A percentile compares a stretch with the other conserved stretches of the same genome.
These are phyloP conservation scores for Cryptotermes secundus DNA, from an alignment of 1,140 invertebrate genomes.

Conservation along the genomic window DNA sequence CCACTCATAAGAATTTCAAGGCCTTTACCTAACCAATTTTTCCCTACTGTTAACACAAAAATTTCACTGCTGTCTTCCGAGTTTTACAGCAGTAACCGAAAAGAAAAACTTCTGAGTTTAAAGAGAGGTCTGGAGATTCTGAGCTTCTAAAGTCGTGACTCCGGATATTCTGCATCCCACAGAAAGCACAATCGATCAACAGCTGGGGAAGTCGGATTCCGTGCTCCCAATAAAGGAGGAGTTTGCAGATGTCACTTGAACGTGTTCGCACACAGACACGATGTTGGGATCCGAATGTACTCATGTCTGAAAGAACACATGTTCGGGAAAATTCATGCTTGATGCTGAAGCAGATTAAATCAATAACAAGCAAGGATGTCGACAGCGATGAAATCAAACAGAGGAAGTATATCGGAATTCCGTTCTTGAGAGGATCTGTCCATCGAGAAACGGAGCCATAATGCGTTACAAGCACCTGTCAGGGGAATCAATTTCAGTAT, in stretches of 20 bases:
- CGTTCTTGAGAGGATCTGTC: too few species aligned
- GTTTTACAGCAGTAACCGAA: not conserved
- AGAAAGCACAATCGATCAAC: not conserved
- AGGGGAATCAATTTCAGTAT: too few species aligned
- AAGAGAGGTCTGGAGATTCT: not conserved
- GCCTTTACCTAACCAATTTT: too few species aligned
- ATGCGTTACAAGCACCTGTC: too few species aligned
- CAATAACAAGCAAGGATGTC: too few species aligned
- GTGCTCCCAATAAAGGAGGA: not conserved
- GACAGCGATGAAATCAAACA: too few species aligned
- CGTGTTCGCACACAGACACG: not conserved
- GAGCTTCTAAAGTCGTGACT: not conserved
- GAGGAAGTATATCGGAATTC: too few species aligned
- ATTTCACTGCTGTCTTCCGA: not conserved
- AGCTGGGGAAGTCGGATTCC: not conserved
- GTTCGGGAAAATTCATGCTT: too few species aligned
- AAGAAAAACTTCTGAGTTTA: not conserved
- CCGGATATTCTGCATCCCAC: not conserved
- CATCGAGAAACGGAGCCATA: too few species aligned
- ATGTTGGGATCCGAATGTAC: not conserved
- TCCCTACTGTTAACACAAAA: not conserved
- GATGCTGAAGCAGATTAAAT: too few species aligned
- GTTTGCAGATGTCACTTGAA: not conserved
- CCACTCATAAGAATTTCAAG: too few species aligned
- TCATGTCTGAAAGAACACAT: too few species aligned